Percentiles rank a stretch among this genome's conserved stretches.
These are phyloP conservation scores for Scaptomyza cyrtandrae DNA, from an alignment of 2,888 invertebrate genomes.

Conservation along the genomic window DNA sequence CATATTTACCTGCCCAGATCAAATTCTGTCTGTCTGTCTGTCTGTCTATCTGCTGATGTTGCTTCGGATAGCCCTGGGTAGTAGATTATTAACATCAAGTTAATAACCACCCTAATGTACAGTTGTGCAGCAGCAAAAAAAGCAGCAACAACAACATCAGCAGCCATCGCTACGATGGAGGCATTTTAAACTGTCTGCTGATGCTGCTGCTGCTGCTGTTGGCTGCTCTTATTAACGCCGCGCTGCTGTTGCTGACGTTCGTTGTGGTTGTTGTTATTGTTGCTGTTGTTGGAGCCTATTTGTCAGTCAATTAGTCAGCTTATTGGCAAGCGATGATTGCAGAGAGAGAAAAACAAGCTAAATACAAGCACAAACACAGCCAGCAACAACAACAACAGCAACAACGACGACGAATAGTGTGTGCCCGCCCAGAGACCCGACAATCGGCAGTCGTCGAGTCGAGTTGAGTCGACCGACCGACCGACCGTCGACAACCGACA, in stretches of 20 bases:
- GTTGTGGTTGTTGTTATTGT: slow-evolving; percentile 36
- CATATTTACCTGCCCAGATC: background rate
- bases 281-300: slow-evolving; percentile 64
- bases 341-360: slow-evolving; percentile 75
- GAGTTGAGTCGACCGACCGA: background rate
- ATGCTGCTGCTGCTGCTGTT: slow-evolving; percentile 37
- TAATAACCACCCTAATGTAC: slow-evolving; percentile 77
- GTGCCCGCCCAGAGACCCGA: slow-evolving; percentile 27
- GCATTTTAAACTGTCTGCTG: slow-evolving; percentile 63
- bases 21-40: background rate
- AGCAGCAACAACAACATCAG: background rate
- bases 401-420: slow-evolving; percentile 18
- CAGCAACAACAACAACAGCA: slow-evolving; percentile 27
- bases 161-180: slow-evolving; percentile 27
- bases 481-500: slow-evolving; percentile 58
- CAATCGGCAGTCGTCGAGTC: slow-evolving; percentile 19
- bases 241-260: slow-evolving; percentile 35
- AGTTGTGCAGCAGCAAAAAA: slow-evolving; percentile 64
- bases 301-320: slow-evolving; percentile 79
- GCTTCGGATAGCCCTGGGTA: slow-evolving; percentile 9
- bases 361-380: slow-evolving; percentile 59
- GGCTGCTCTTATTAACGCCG: slow-evolving; percentile 69
- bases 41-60: background rate
- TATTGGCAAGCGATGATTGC: slow-evolving; percentile 80
- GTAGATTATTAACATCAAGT: slow-evolving; percentile 55